Conservation (phyloP, 2,797 vertebrate species). For the Anguilla marmorata region DNA sequence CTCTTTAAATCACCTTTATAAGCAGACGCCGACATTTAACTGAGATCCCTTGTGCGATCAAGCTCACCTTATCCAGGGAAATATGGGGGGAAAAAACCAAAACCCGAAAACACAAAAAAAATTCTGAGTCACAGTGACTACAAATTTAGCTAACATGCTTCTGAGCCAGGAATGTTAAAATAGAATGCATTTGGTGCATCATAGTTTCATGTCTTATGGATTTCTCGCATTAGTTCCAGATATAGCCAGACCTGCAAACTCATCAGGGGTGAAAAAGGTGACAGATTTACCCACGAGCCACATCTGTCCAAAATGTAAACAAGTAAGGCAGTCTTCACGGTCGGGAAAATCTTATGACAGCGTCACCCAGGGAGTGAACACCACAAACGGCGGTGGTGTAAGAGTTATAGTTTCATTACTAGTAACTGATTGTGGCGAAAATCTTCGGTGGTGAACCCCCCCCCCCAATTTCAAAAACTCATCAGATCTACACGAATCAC, state of each 20-base stretch:
- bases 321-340: too few species aligned
- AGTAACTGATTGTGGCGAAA: too few species aligned
- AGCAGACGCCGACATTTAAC: background rate
- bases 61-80: background rate
- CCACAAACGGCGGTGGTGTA: too few species aligned
- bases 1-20: background rate
- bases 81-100: background rate
- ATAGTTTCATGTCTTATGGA: background rate
- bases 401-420: too few species aligned
- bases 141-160: background rate
- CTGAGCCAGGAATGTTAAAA: background rate
- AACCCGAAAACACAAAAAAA: background rate
- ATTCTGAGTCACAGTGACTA: background rate
- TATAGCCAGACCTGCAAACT: background rate
- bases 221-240: background rate
- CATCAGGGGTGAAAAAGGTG: too few species aligned
- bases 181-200: background rate
- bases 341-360: too few species aligned
- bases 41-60: background rate
- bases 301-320: too few species aligned
- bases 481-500: too few species aligned
- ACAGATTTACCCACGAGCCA: too few species aligned
- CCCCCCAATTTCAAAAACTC: too few species aligned
- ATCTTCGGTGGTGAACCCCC: too few species aligned
- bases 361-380: too few species aligned